Evolutionary conservation across 2,797 vertebrate genomes (phyloP).

Genomic region (Nasua narica): DNA sequence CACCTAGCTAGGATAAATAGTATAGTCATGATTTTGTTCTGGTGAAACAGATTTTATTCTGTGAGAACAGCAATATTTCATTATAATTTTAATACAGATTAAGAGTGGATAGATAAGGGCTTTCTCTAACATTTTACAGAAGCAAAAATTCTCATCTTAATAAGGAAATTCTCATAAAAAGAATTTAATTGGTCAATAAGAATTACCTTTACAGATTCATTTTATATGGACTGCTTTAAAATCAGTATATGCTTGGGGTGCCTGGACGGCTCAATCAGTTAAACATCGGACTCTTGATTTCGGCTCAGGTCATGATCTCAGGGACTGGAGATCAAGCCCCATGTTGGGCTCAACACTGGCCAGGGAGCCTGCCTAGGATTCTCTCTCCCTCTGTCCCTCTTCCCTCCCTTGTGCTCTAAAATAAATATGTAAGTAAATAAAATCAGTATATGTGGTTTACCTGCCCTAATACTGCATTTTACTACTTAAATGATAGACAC

Average conservation of each 20-base stretch:
- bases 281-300: neutral
- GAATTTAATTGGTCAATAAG: neutral
- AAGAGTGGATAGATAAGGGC: neutral
- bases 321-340: neutral
- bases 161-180: slow-evolving; percentile 2
- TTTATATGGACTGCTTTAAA: neutral
- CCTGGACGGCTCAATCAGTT: neutral
- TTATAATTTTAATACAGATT: neutral
- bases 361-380: neutral
- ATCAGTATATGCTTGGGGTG: neutral
- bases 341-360: neutral
- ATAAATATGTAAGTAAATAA: neutral
- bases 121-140: neutral
- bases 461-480: neutral
- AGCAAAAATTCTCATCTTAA: neutral
- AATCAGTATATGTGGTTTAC: neutral
- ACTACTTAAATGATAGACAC: neutral
- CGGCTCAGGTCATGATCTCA: neutral
- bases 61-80: neutral
- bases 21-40: neutral
- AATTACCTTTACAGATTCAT: slow-evolving; percentile 33
- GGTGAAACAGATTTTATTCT: neutral
- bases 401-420: neutral
- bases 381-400: neutral
- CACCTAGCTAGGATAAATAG: neutral